Percentiles rank a stretch among this genome's conserved stretches.
phyloP scores from a whole-genome alignment of 2,113 vertebrate species.

The Cavia porcellus region DNA sequence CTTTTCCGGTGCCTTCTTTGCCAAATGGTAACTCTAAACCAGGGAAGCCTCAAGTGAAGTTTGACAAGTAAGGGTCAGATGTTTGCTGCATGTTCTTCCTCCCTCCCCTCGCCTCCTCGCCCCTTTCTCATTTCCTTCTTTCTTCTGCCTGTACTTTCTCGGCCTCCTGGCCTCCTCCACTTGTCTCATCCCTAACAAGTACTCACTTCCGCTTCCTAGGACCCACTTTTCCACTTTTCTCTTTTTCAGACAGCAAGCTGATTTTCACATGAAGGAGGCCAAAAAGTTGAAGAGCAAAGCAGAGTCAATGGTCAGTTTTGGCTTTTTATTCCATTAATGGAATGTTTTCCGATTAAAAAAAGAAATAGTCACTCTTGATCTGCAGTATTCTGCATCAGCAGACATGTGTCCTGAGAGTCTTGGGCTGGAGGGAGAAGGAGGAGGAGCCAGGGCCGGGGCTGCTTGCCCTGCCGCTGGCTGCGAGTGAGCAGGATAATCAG shows the following conservation, averaged over 20 bases:
- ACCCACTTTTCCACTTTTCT: background rate
- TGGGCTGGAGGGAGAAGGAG: background rate
- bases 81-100: background rate
- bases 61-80: slow-evolving; percentile 89
- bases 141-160: no score
- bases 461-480: background rate
- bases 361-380: rapidly evolving
- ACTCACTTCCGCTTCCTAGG: background rate
- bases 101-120: rapidly evolving
- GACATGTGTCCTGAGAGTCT: rapidly evolving
- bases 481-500: background rate
- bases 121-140: rapidly evolving
- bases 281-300: slow-evolving; percentile 97
- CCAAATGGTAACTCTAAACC: slow-evolving; percentile 86
- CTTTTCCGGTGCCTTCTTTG: slow-evolving; percentile 88
- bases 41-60: slow-evolving; percentile 88
- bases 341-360: background rate
- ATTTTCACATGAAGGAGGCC: slow-evolving; percentile 95
- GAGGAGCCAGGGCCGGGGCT: no score
- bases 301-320: slow-evolving; percentile 92
- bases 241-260: slow-evolving; percentile 89
- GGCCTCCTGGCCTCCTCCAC: background rate
- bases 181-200: background rate
- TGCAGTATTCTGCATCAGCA: rapidly evolving
- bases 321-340: background rate